Evolutionary conservation across 1,140 invertebrate genomes (phyloP).

Genomic region (Orius insidiosus): DNA sequence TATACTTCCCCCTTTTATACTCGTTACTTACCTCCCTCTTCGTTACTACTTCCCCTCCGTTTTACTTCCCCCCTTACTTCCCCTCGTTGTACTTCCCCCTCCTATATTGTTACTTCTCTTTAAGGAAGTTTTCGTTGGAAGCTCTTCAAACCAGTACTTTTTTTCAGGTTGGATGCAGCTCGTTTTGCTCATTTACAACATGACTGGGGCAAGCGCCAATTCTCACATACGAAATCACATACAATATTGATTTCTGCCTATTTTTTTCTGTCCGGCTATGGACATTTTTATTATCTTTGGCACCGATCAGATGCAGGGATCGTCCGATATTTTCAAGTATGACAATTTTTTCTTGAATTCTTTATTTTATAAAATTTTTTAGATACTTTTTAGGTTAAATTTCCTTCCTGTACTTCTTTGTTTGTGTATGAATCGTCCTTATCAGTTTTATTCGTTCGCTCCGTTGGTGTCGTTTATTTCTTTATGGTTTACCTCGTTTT

Average conservation of each 20-base stretch:
- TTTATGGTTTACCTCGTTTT: conserved; percentile 50
- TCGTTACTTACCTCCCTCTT: too few species aligned
- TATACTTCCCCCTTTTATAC: too few species aligned
- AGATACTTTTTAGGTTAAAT: conserved; percentile 80
- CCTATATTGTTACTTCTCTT: too few species aligned
- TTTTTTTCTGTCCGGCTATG: conserved; percentile 84
- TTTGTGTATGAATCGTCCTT: conserved; percentile 89
- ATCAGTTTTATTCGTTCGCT: conserved; percentile 96
- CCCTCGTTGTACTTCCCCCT: too few species aligned
- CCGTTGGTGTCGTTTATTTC: conserved; percentile 93
- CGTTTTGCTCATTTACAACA: conserved; percentile 85
- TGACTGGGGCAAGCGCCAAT: conserved; percentile 82
- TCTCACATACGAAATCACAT: conserved; percentile 89
- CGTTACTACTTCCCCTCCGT: too few species aligned
- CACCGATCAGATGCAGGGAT: conserved; percentile 60
- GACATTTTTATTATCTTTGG: conserved; percentile 91
- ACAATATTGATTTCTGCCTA: conserved; percentile 79
- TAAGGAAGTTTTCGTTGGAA: too few species aligned
- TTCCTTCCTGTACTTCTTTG: conserved; percentile 79
- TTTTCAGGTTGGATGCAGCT: conserved; percentile 75
- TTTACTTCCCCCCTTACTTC: too few species aligned
- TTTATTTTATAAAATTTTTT: conserved; percentile 25
- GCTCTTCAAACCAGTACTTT: too few species aligned
- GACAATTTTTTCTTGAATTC: not conserved
- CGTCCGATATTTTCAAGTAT: conserved; percentile 47